Percentiles rank a stretch among this genome's conserved stretches.
Evolutionary conservation across 2,888 invertebrate species (phyloP).

Genomic region (Sepiola atlantica): DNA sequence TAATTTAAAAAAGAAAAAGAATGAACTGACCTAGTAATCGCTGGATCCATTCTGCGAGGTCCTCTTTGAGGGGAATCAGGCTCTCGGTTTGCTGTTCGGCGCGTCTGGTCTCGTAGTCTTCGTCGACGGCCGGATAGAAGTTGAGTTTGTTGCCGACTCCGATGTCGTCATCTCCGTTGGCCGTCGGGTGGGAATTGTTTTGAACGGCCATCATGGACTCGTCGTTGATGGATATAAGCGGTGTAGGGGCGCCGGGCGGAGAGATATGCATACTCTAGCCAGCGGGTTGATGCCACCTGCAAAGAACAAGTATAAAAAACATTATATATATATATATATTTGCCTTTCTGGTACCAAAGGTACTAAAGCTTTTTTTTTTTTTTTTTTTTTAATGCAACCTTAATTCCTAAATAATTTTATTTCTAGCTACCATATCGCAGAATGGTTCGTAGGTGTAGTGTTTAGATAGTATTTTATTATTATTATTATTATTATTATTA

Average conservation of each 20-base stretch:
- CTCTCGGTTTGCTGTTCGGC: conserved; percentile 83
- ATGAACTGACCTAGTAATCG: conserved; percentile 38
- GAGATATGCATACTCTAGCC: conserved; percentile 42
- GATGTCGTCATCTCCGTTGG: conserved; percentile 43
- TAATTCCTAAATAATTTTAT: too few relatives aligned
- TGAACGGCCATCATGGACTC: neutral
- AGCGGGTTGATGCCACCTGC: conserved; percentile 39
- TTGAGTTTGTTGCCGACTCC: conserved; percentile 43
- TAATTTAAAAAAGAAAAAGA: too few relatives aligned
- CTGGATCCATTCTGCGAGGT: conserved; percentile 90
- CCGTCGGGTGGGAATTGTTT: neutral
- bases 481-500: too few relatives aligned
- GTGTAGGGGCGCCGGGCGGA: neutral
- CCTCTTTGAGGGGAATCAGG: conserved; percentile 88
- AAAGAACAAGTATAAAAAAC: neutral
- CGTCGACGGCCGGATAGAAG: conserved; percentile 44
- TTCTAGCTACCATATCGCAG: too few relatives aligned
- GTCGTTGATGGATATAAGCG: neutral
- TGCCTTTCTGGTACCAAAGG: too few relatives aligned
- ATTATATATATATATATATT: too few relatives aligned
- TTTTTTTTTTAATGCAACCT: too few relatives aligned
- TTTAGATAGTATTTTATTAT: too few relatives aligned
- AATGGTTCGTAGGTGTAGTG: too few relatives aligned
- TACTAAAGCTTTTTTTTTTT: too few relatives aligned
- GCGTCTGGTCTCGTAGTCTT: conserved; percentile 18